Conservation (phyloP, 1,140 invertebrate species). For the Octopus sinensis region DNA sequence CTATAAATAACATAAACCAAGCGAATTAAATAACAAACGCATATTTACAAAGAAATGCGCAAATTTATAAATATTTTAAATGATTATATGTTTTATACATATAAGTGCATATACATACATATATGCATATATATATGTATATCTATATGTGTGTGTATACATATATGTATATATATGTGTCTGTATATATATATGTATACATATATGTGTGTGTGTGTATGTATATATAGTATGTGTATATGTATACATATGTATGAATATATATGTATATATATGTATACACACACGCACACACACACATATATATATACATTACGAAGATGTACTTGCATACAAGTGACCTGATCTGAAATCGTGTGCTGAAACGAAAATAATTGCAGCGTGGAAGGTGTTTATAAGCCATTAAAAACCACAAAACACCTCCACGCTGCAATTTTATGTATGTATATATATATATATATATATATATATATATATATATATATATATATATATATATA, state of each 20-base stretch:
- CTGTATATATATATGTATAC: not conserved
- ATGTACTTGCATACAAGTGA: too few relatives aligned
- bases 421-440: too few relatives aligned
- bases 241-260: not conserved
- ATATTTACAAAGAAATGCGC: not conserved
- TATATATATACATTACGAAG: conserved; percentile 1
- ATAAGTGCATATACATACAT: not conserved
- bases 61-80: not conserved
- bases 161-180: not conserved
- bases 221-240: not conserved
- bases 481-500: not conserved
- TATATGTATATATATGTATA: not conserved
- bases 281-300: not conserved
- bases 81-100: not conserved
- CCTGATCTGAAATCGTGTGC: too few relatives aligned
- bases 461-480: not conserved
- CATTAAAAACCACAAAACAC: too few relatives aligned
- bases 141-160: not conserved
- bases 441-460: not conserved
- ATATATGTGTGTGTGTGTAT: not conserved
- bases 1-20: too few relatives aligned
- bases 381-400: too few relatives aligned
- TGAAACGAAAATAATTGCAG: too few relatives aligned
- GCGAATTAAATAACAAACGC: not conserved
- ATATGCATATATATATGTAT: not conserved